Base-by-base conservation (phyloP, 1,140 invertebrate genomes). In the Heliothis subflexa region DNA sequence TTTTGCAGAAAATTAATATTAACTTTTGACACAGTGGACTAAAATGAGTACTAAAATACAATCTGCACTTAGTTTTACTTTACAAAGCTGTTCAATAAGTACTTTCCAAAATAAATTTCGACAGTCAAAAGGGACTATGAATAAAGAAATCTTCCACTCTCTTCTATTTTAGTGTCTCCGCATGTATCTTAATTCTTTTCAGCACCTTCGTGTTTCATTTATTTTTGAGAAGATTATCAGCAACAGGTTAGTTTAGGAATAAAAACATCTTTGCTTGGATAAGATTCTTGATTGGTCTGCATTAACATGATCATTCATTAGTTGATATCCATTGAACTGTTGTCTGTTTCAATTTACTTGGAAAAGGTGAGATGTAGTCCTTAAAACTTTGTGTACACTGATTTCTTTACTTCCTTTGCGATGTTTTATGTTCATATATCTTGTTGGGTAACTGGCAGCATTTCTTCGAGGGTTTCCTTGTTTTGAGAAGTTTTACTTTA, bases 1-100 rank as follows among this genome's bases (percentile, higher is more conserved):
- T 92, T 89, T 91, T 88, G 79, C 84, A 89, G 87, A 93, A 93
- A 92, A 85, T 76, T 81, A 13, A 86, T 57, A 59, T 85, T 85
- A 86, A 77, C 66, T 78, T 66, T 78, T 40, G 78, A 28, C 12
- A 25, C 47, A 66, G 57, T 50, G 1, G 14, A 52, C 62, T 68
- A 66, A 50, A 33, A 52, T 28, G 12, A 33, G 28, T 40, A 33
- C 12, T 28, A 25, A n/a, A 54, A 14, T 55, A 33, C 14, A 70
- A 70, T 10, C 9, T 25, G 50, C 12, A n/a, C 13, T 21, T n/a
- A 13, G 0, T 14, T 28, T 28, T 52, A 70, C 50, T 55, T 18
- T 55, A 55, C 50, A 33, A 71, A 40, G 52, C 52, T 18, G 28
- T 28, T 40, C n/a, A 4, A 55, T 66, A 13, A 3, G 12, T 55